phyloP scores from a whole-genome alignment of 2,888 invertebrate genomes.

The Isoperla grammatica region DNA sequence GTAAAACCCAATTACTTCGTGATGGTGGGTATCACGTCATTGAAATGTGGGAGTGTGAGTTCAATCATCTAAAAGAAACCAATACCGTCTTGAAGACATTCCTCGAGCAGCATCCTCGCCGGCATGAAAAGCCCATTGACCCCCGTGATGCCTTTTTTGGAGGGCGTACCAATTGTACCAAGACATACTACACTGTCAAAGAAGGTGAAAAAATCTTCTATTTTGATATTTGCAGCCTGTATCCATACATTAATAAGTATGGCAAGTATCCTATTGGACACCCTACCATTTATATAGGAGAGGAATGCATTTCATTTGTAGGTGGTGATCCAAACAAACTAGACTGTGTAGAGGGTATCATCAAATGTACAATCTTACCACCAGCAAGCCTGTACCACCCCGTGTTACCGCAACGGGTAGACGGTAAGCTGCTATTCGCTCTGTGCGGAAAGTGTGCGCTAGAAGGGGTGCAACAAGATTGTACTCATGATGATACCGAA shows the following conservation, averaged over 20 bases:
- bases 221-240: slow-evolving; percentile 35
- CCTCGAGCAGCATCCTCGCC: neutral
- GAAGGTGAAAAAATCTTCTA: slow-evolving; percentile 34
- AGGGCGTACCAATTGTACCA: slow-evolving; percentile 34
- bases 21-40: slow-evolving; percentile 15
- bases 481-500: neutral
- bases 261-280: slow-evolving; percentile 36
- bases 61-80: neutral
- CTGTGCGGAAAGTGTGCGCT: neutral
- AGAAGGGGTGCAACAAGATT: neutral
- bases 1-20: neutral
- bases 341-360: neutral
- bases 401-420: neutral
- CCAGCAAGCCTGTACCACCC: neutral
- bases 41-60: slow-evolving; percentile 29
- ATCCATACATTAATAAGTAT: slow-evolving; percentile 37
- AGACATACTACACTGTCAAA: slow-evolving; percentile 30
- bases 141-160: slow-evolving; percentile 35
- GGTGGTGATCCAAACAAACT: neutral
- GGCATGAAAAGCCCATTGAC: slow-evolving; percentile 13
- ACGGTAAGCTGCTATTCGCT: neutral
- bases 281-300: slow-evolving; percentile 31
- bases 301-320: neutral
- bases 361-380: neutral
- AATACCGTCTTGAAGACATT: neutral